Conservation (phyloP, 2,797 vertebrate species). For the Acanthurus lineatus region DNA sequence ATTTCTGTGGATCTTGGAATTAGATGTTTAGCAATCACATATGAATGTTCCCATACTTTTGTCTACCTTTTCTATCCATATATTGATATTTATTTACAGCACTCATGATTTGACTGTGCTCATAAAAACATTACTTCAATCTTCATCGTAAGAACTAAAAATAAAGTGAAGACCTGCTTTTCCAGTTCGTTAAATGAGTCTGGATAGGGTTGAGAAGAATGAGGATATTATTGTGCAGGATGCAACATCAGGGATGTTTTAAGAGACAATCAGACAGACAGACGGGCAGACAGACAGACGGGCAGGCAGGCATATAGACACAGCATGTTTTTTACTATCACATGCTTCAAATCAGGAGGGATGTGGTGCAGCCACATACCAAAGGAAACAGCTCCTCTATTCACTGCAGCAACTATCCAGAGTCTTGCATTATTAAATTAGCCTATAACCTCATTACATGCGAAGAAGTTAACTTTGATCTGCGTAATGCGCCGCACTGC, state of each 20-base stretch:
- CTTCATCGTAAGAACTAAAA: background rate
- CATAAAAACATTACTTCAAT: background rate
- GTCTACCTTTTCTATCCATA: background rate
- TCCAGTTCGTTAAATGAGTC: slow-evolving; percentile 1
- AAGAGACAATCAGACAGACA: no score
- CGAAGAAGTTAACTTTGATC: slow-evolving; percentile 1
- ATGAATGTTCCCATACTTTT: background rate
- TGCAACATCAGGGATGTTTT: no score
- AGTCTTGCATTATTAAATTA: slow-evolving; percentile 26
- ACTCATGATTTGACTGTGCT: fast-evolving
- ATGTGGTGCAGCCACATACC: slow-evolving; percentile 2
- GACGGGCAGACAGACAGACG: background rate
- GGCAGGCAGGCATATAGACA: background rate
- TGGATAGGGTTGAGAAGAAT: background rate
- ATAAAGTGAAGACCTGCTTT: background rate
- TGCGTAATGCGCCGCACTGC: background rate
- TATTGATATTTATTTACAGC: background rate
- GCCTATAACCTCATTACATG: slow-evolving; percentile 12
- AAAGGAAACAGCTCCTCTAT: slow-evolving; percentile 28
- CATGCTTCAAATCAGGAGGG: slow-evolving; percentile 46
- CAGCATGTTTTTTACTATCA: slow-evolving; percentile 10
- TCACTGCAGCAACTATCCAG: slow-evolving; percentile 7
- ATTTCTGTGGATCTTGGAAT: background rate
- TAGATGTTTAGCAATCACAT: background rate
- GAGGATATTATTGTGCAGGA: background rate